A percentile compares a stretch with the other conserved stretches of the same genome.
Evolutionary conservation across 1,140 invertebrate genomes (phyloP).

Genomic region (Micrasema longulum): DNA sequence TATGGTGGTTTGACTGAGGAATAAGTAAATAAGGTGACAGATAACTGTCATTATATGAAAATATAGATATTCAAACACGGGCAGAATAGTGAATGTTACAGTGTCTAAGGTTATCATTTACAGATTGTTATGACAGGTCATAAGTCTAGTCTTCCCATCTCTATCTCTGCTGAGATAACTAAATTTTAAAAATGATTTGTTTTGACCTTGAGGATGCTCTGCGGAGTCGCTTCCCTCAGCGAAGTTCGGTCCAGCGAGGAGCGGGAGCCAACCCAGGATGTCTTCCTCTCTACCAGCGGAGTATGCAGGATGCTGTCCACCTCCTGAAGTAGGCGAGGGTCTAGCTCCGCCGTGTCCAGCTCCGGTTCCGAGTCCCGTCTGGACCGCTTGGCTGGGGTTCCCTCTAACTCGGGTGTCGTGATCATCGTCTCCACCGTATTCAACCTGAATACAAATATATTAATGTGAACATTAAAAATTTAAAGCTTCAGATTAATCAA

Average conservation of each 20-base stretch:
- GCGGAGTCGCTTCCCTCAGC: slow-evolving; percentile 59
- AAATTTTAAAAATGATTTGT: too few species aligned
- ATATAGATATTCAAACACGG: too few species aligned
- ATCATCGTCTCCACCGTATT: slow-evolving; percentile 45
- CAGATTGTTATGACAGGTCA: too few species aligned
- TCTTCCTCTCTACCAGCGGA: slow-evolving; percentile 43
- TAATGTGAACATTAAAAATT: too few species aligned
- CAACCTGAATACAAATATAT: slow-evolving; percentile 16
- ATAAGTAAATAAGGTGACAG: too few species aligned
- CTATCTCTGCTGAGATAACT: too few species aligned
- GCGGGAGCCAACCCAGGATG: slow-evolving; percentile 55
- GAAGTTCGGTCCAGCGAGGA: slow-evolving; percentile 42
- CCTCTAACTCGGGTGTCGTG: slow-evolving; percentile 48
- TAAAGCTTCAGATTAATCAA: too few species aligned
- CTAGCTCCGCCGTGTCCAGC: slow-evolving; percentile 55
- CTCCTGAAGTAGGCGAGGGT: slow-evolving; percentile 56
- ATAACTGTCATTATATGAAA: too few species aligned
- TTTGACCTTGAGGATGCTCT: slow-evolving; percentile 66
- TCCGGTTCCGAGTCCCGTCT: slow-evolving; percentile 52
- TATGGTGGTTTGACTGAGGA: too few species aligned
- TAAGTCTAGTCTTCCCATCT: too few species aligned
- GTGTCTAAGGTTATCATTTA: too few species aligned
- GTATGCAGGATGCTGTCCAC: slow-evolving; percentile 59
- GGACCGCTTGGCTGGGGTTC: slow-evolving; percentile 58
- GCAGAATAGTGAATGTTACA: too few species aligned